Evolutionary conservation across 2,797 vertebrate species (phyloP), one percentile per base, ranked within the genome.

Genomic region (Kryptolebias ocellatus): DNA sequence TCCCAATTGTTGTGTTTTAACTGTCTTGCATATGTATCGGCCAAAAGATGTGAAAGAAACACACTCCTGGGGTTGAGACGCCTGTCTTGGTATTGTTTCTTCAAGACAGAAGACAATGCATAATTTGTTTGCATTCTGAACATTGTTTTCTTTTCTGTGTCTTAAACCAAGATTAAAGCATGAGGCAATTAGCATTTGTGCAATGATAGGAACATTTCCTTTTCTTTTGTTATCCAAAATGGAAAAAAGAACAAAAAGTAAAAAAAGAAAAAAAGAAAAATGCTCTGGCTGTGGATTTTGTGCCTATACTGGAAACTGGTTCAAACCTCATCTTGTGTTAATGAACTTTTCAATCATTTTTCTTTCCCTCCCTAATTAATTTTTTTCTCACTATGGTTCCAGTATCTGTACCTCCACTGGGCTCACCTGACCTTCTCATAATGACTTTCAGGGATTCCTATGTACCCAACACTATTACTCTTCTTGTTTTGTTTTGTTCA

Each of bases 371-470:
- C 59, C 28, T 44, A 66, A 78, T 20, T 74, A 51, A 69, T 79
- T 45, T n/a, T n/a, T n/a, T n/a, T 63, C 53, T 0, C 0, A 18
- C 34, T 2, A 3, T 47, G 45, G 77, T 78, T 78, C 16, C 1
- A 51, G 55, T 70, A 56, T 67, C 37, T 0, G 2, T 60, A 81
- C 64, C 64, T 84, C 74, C 42, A 79, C 83, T 70, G 61, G 52
- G 59, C 55, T 80, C 50, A 28, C 66, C 53, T 83, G 78, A 89
- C 87, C 83, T 87, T 89, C 87, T 73, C 52, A 62, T 67, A 76
- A 78, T 9, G 66, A 37, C 78, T 78, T 71, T 74, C 73, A 63
- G 69, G 62, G 72, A 78, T 69, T 54, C n/a, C 52, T 50, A 67
- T 81, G 71, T 64, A 79, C 69, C 60, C 42, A 64, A 61, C 63